Evolutionary conservation across 2,888 invertebrate genomes (phyloP).

Genomic region (Corythucha ciliata): DNA sequence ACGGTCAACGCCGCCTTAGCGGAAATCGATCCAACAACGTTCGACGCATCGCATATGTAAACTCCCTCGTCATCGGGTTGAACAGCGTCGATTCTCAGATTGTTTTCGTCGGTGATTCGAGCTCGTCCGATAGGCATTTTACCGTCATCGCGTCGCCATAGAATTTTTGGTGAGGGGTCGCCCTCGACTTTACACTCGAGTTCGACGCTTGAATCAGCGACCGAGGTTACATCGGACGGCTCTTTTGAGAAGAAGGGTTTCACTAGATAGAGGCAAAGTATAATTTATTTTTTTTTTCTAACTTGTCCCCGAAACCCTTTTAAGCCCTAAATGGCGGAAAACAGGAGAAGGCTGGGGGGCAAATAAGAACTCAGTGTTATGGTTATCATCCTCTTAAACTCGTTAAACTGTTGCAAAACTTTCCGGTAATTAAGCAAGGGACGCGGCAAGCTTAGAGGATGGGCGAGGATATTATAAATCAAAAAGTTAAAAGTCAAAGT

Average conservation of each 20-base stretch:
- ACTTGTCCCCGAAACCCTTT: too few species aligned
- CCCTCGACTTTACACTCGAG: constrained; percentile 85
- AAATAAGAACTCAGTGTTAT: background rate
- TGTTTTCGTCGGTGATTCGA: constrained; percentile 66
- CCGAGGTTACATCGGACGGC: constrained; percentile 75
- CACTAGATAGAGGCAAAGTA: constrained; percentile 62
- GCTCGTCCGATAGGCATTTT: constrained; percentile 74
- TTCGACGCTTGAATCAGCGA: constrained; percentile 72
- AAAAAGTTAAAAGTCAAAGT: too few species aligned
- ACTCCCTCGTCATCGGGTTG: constrained; percentile 73
- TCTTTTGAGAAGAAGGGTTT: constrained; percentile 82
- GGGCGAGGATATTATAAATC: too few species aligned
- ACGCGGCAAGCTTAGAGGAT: too few species aligned
- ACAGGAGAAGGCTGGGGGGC: background rate
- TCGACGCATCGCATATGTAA: constrained; percentile 83
- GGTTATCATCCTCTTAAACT: background rate
- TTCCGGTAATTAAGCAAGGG: too few species aligned
- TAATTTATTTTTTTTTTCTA: too few species aligned
- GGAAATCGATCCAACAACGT: constrained; percentile 74
- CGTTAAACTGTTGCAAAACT: too few species aligned
- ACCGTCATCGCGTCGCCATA: constrained; percentile 80
- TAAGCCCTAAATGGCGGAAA: too few species aligned
- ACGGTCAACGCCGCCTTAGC: constrained; percentile 79
- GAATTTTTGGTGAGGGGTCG: constrained; percentile 77
- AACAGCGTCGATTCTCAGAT: constrained; percentile 72